Base-by-base conservation (phyloP, 2,888 invertebrate genomes). In the Argyresthia albistria region DNA sequence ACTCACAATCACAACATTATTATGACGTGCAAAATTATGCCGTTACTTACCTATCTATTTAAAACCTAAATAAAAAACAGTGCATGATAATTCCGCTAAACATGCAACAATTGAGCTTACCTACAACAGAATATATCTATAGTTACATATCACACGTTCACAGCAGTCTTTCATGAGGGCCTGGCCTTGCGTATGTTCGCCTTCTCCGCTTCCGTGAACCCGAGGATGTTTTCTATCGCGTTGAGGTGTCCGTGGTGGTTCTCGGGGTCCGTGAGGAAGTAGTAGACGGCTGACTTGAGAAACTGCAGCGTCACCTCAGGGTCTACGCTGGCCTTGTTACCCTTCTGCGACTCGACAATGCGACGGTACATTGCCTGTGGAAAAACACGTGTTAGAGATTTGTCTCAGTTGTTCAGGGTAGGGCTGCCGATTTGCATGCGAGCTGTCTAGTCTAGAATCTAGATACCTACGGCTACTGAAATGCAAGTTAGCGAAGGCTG, bases 281-380 rank as follows among this genome's bases (percentile, higher is more conserved):
- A 97, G 76, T 96, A 97, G 66, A 97, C 91, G 52, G 97, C 97
- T 57, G 97, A 97, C 81, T 96, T 97, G 58, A 97, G 90, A 84
- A 97, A 97, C 78, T 96, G 95, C 67, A 97, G 87, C 15, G 96
- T 96, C 60, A 97, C 93, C 80, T 96, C 95, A n/a, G 97, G 95
- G 82, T 97, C 96, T 54, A 95, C 91, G 61, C 90, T 90, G 60
- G 90, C 90, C 75, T 91, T 92, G 72, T 83, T 91, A 59, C 87
- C 88, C 70, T 90, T 92, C 77, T 93, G 93, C 59, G 93, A 92
- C 76, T 94, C 94, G 76, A 94, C 89, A 68, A 95, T 89, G 72
- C 94, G 93, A 67, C 93, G 91, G 77, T 95, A 95, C 93, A 95
- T 95, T 66, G 94, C 95, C 95, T 95, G 88, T 11, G 58, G 61